Evolutionary conservation across 1,140 invertebrate species (phyloP).

Genomic region (Gonatopus flavifemur): DNA sequence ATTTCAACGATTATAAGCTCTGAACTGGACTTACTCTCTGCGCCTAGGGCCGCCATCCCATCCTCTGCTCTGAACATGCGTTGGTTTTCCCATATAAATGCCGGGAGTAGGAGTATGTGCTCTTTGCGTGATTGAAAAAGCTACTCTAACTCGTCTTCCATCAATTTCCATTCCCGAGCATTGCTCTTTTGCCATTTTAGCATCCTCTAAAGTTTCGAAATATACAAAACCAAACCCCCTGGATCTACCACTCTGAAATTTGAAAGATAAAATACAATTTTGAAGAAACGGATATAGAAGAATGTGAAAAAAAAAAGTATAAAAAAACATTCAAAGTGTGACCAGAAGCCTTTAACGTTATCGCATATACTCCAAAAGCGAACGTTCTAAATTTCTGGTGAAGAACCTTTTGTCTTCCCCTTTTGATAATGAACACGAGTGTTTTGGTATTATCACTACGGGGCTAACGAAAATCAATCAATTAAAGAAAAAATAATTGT

Average conservation of each 20-base stretch:
- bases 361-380: constrained; percentile 33
- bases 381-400: constrained; percentile 53
- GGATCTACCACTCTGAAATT: constrained; percentile 79
- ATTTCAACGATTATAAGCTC: no score
- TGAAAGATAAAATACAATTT: constrained; percentile 2
- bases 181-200: constrained; percentile 90
- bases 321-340: no score
- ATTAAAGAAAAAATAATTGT: background rate
- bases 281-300: no score
- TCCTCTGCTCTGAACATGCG: constrained; percentile 54
- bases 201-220: constrained; percentile 86
- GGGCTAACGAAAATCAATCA: background rate
- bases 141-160: constrained; percentile 89
- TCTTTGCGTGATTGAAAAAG: constrained; percentile 96
- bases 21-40: constrained; percentile 65
- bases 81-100: constrained; percentile 95
- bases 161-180: constrained; percentile 94
- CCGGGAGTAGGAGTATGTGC: constrained; percentile 97
- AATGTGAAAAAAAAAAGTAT: no score
- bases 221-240: constrained; percentile 98
- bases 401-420: constrained; percentile 39
- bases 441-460: background rate
- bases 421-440: background rate
- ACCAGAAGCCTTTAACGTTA: constrained; percentile 53
- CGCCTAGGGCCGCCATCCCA: constrained; percentile 46